These are phyloP conservation scores for Sebastes kiyomatsui DNA, from an alignment of 2,797 vertebrate species.

Conservation along the genomic window DNA sequence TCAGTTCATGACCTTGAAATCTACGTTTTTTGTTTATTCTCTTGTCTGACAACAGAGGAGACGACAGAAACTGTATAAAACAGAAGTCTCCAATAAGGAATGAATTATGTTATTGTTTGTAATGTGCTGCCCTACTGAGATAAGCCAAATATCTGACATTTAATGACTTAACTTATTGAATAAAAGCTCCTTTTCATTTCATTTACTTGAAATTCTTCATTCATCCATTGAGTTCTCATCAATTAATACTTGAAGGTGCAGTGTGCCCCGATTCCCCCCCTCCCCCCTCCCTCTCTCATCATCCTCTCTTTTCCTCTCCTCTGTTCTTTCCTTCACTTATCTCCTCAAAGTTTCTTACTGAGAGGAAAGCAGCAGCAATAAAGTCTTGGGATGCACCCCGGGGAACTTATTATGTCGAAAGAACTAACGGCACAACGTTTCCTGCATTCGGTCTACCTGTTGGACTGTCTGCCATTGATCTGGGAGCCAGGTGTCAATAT, in stretches of 20 bases:
- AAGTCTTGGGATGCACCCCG: slow-evolving; percentile 59
- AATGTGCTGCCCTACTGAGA: slow-evolving; percentile 30
- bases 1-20: slow-evolving; percentile 33
- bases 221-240: slow-evolving; percentile 50
- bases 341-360: slow-evolving; percentile 60
- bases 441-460: slow-evolving; percentile 66
- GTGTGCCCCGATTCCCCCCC: slow-evolving; percentile 41
- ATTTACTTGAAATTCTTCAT: slow-evolving; percentile 47
- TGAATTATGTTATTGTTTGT: slow-evolving; percentile 41
- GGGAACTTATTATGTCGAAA: slow-evolving; percentile 76
- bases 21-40: slow-evolving; percentile 27
- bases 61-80: slow-evolving; percentile 23
- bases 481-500: slow-evolving; percentile 70
- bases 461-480: slow-evolving; percentile 65
- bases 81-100: slow-evolving; percentile 31
- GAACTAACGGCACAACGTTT: slow-evolving; percentile 62
- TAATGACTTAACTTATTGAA: slow-evolving; percentile 49
- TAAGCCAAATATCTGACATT: slow-evolving; percentile 45
- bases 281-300: slow-evolving; percentile 11
- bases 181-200: slow-evolving; percentile 48
- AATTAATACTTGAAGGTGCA: slow-evolving; percentile 50
- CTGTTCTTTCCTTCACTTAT: slow-evolving; percentile 61
- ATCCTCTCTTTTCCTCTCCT: slow-evolving; percentile 39
- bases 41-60: slow-evolving; percentile 30
- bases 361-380: slow-evolving; percentile 56